Conservation (phyloP, 2,113 vertebrate species). For the Scytalopus superciliaris region DNA sequence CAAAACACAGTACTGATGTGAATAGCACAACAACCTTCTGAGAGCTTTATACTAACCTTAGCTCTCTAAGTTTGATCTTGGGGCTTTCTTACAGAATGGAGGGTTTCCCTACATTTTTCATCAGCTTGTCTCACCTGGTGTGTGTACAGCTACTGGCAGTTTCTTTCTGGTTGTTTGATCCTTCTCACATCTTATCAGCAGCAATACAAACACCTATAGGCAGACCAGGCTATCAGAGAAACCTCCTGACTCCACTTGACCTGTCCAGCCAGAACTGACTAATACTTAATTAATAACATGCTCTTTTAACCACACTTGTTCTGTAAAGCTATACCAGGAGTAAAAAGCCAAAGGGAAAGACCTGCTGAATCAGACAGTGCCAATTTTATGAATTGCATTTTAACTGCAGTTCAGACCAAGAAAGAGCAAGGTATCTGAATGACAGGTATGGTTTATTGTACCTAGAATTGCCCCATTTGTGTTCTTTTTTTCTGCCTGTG, state of each 20-base stretch:
- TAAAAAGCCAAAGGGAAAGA: not conserved
- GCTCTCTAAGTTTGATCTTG: not conserved
- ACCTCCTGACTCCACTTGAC: not conserved
- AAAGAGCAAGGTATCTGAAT: slow-evolving; percentile 14
- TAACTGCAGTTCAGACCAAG: slow-evolving; percentile 15
- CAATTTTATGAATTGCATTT: slow-evolving; percentile 17
- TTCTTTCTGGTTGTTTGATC: not conserved
- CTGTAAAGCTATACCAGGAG: not conserved
- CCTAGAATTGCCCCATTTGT: slow-evolving; percentile 16
- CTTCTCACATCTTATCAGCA: not conserved
- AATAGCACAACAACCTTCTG: not conserved
- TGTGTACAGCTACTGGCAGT: not conserved
- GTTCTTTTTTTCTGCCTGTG: not conserved
- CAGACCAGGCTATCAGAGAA: not conserved
- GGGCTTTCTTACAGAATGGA: not conserved
- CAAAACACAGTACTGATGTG: not conserved
- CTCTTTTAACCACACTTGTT: not conserved
- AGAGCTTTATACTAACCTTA: not conserved
- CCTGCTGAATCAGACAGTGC: not conserved
- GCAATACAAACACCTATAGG: not conserved
- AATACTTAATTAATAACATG: slow-evolving; percentile 7
- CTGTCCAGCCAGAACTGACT: not conserved
- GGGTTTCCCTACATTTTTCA: not conserved
- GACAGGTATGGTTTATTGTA: slow-evolving; percentile 44
- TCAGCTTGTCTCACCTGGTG: not conserved